Evolutionary conservation across 2,113 vertebrate species (phyloP), one percentile per base, ranked within the genome.

Genomic region (Sisor rabdophorus): DNA sequence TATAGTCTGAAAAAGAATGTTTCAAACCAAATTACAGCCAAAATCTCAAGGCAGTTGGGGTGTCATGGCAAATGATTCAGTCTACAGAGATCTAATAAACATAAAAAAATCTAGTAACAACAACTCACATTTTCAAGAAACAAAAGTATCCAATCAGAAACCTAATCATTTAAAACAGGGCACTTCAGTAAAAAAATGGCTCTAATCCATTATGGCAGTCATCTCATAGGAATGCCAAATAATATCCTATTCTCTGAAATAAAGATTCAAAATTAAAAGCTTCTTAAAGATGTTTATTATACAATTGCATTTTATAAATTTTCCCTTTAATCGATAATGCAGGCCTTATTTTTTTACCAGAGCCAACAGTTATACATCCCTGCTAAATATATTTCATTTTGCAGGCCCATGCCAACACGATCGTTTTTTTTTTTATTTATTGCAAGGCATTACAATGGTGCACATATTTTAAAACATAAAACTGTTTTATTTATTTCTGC

Each of bases 401-500:
- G 22, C 22, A 30, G 54, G 54, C 19, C 40, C 17, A 52, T 68
- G 32, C 64, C 79, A 69, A 70, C 19, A 52, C 44, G 68, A n/a
- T 60, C 54, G 56, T 63, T 56, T 26, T 30, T 75, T 78, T 67
- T 59, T 70, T 81, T n/a, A n/a, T n/a, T n/a, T 71, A 75, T 30
- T 12, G 36, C 22, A 68, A 63, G 69, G 16, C 40, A 19, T 75
- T 70, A 64, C 58, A 75, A 75, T 75, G 72, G 56, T 40, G 69
- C 55, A 50, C 58, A 65, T 71, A 75, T 81, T 79, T 36, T 75
- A 75, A 58, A 65, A 17, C 56, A 2, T 71, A 71, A 78, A 82
- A 75, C 67, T 22, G 77, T 53, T 77, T 48, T 82, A 73, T 79
- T 79, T 79, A 82, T 75, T 78, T 82, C 72, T 72, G 6, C 24